Conservation (phyloP, 2,113 vertebrate genomes). For the Ardeotis arabs region DNA sequence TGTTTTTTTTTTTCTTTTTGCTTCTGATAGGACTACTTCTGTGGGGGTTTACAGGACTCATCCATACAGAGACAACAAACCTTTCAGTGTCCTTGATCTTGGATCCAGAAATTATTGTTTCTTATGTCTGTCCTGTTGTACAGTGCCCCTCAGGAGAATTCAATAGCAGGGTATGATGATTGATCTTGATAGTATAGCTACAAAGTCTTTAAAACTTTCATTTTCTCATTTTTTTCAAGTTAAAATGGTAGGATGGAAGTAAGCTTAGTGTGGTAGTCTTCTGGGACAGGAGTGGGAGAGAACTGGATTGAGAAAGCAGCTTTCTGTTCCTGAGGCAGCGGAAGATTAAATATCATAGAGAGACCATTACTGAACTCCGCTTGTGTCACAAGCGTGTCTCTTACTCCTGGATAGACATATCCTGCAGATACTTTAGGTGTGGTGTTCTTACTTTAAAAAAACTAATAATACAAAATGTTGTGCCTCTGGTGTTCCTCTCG, state of each 20-base stretch:
- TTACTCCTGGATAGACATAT: background rate
- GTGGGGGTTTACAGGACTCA: background rate
- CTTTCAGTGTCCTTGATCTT: background rate
- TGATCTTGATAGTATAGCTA: background rate
- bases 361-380: background rate
- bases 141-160: background rate
- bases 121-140: background rate
- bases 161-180: background rate
- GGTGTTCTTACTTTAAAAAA: background rate
- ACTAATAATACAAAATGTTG: background rate
- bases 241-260: background rate
- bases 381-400: background rate
- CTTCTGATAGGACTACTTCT: background rate
- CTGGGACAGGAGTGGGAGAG: background rate
- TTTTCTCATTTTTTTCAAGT: background rate
- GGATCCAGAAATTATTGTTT: background rate
- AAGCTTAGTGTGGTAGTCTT: background rate
- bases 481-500: background rate
- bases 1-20: background rate
- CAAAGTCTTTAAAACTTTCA: background rate
- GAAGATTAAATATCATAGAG: slow-evolving; percentile 13
- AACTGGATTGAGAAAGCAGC: background rate
- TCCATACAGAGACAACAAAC: background rate
- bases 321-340: background rate
- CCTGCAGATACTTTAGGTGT: background rate